Percentiles rank a stretch among this genome's conserved stretches.
Conservation (phyloP, 1,140 invertebrate species). For the Scaptomyza pallida region DNA sequence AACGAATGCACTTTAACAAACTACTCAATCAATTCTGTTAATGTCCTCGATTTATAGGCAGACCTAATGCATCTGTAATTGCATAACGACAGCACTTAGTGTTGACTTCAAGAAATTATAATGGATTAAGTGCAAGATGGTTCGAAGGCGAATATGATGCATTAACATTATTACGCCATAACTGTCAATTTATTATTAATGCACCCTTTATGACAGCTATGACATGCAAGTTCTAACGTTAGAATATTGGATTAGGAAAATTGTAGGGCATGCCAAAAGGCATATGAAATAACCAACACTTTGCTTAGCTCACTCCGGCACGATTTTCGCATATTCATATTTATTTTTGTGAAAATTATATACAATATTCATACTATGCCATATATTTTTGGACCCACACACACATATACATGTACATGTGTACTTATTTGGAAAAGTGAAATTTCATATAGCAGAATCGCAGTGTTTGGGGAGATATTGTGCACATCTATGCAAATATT, state of each 20-base stretch:
- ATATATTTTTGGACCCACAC: background rate
- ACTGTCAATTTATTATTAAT: constrained; percentile 26
- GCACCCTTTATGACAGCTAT: constrained; percentile 10
- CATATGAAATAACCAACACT: background rate
- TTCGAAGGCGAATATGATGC: background rate
- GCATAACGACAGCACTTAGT: constrained; percentile 12
- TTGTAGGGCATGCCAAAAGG: too few species aligned
- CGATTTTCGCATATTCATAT: constrained; percentile 11
- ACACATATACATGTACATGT: background rate
- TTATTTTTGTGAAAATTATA: background rate
- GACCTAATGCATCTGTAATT: constrained; percentile 3
- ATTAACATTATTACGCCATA: constrained; percentile 14
- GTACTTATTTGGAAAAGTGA: constrained; percentile 26
- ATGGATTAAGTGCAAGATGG: constrained; percentile 21
- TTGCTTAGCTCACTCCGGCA: background rate
- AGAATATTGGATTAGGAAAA: background rate
- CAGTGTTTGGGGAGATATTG: constrained; percentile 22
- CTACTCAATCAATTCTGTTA: too few species aligned
- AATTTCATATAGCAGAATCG: constrained; percentile 28
- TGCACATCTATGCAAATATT: constrained; percentile 66
- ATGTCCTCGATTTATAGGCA: background rate
- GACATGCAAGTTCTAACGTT: background rate
- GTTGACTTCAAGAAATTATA: constrained; percentile 11
- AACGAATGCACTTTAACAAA: too few species aligned
- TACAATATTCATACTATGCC: background rate